Evolutionary conservation across 2,797 vertebrate genomes (phyloP).

Genomic region (Catamblyrhynchus diadema): DNA sequence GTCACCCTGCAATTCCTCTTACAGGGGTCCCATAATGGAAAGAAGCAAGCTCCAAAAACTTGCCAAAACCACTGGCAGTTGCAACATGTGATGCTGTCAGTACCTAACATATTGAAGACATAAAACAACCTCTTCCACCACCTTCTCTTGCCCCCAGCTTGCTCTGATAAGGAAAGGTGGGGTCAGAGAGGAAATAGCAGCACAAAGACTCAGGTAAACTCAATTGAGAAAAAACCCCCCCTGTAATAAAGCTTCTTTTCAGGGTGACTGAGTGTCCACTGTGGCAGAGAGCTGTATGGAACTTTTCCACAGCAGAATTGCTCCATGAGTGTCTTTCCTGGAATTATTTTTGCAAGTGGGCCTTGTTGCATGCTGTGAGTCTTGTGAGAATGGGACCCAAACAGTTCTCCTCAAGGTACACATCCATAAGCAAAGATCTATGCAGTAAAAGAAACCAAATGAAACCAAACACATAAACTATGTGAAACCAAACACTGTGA

Average conservation of each 20-base stretch:
- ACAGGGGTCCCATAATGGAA: neutral
- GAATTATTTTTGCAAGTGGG: neutral
- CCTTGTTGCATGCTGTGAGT: neutral
- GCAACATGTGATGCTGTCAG: accelerated
- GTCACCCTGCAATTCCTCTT: neutral
- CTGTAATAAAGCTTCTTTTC: neutral
- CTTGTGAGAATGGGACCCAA: neutral
- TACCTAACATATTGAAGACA: neutral
- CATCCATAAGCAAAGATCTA: neutral
- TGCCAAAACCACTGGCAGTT: neutral
- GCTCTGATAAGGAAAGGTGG: neutral
- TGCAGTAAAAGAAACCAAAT: neutral
- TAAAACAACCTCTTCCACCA: neutral
- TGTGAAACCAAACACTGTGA: neutral
- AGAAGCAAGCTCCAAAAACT: neutral
- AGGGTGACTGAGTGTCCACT: accelerated
- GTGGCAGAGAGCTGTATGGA: neutral
- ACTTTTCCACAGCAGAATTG: neutral
- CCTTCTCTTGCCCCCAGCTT: neutral
- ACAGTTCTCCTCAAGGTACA: neutral
- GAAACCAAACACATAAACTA: neutral
- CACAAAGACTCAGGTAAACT: neutral
- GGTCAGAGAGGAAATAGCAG: accelerated
- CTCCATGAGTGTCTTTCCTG: neutral
- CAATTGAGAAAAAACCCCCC: neutral